Conservation (phyloP, 2,888 invertebrate species). For the Hedya salicella region DNA sequence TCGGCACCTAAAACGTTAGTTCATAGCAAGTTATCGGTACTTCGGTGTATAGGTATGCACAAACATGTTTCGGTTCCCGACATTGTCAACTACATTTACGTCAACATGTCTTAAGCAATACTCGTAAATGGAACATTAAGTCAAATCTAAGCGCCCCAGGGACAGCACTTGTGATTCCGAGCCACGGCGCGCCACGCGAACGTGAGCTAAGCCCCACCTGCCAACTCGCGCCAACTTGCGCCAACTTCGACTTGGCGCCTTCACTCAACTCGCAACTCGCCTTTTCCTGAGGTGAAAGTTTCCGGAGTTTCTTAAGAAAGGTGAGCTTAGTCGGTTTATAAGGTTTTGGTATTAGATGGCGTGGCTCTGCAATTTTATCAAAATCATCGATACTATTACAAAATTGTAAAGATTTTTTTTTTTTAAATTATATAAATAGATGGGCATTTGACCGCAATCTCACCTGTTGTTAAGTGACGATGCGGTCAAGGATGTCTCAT, state of each 20-base stretch:
- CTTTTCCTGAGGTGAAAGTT: conserved; percentile 39
- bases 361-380: too few relatives aligned
- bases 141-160: conserved; percentile 31
- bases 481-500: too few relatives aligned
- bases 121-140: conserved; percentile 38
- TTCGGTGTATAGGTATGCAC: background rate
- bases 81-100: conserved; percentile 9
- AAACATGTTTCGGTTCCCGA: background rate
- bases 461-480: too few relatives aligned
- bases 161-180: conserved; percentile 35
- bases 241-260: conserved; percentile 25
- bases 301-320: conserved; percentile 27
- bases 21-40: too few relatives aligned
- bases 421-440: too few relatives aligned
- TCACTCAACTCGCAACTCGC: conserved; percentile 30
- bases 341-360: conserved; percentile 17
- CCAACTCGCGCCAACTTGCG: conserved; percentile 24
- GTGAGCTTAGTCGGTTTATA: conserved; percentile 29
- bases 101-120: conserved; percentile 34
- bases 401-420: too few relatives aligned
- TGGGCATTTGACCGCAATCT: too few relatives aligned
- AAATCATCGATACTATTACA: too few relatives aligned
- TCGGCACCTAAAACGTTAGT: too few relatives aligned
- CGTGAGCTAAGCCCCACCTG: conserved; percentile 40
- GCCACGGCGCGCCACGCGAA: conserved; percentile 26